Evolutionary conservation across 2,888 invertebrate genomes (phyloP), one percentile per base, ranked within the genome.

Genomic region (Dioctria rufipes): DNA sequence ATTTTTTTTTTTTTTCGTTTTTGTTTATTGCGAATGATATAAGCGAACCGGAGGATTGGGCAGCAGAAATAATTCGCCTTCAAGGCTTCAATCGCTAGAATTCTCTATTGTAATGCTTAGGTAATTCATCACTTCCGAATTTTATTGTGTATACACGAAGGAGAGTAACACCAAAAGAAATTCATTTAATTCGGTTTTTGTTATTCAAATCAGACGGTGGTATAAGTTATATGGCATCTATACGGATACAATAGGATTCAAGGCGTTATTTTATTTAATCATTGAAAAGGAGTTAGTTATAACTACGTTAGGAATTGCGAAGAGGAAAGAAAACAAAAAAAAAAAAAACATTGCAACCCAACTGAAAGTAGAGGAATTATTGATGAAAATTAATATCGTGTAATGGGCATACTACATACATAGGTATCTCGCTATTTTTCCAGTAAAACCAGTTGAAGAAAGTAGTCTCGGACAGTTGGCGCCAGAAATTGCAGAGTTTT

Each of bases 41-140:
- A 25, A 25, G 39, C 40, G 13, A 43, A 61, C 58, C 75, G 43
- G 61, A 49, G 46, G 63, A 49, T 39, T 25, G 63, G 49, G n/a
- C 39, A 61, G 11, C 67, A 39, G 46, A 42, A 43, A 46, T 63
- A 61, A 42, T 75, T 49, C 71, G 71, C 71, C 58, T 75, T 75
- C 60, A 60, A 49, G 71, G 51, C 58, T 75, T 75, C 60, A 60
- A 49, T 63, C 77, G 77, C 46, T 11, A 78, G 63, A 63, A 51
- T 46, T 25, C 25, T 37, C 63, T 43, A 78, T 78, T 78, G 77
- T 78, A 49, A 11, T 37, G 37, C 66, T 13, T 11, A 66, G 66
- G 54, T 51, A 78, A 78, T 78, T 78, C 78, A 78, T 78, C 78
- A 78, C 78, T 78, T 78, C 78, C 78, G 66, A 78, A 78, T 78